Base-by-base conservation (phyloP, 2,888 invertebrate species). In the Linhomoeus sp. region DNA sequence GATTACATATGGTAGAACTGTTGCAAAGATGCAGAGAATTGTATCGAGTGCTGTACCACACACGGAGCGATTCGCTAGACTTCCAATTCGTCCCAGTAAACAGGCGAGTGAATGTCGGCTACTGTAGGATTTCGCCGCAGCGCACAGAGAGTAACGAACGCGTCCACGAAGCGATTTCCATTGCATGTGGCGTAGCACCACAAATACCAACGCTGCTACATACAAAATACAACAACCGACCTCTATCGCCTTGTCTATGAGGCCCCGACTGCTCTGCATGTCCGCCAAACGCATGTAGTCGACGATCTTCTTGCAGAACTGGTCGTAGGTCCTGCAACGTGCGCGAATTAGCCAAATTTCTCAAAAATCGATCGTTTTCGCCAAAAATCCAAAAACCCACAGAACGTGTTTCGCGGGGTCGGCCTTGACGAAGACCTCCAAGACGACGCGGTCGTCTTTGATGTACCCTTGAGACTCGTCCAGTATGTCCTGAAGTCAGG, bases 381-480 rank as follows among this genome's bases (percentile, higher is more conserved):
- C 72, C 53, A 29, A 63, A 12, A 29, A 37, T 20, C 5, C 2
- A n/a, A 35, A 2, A 5, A 50, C 60, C 53, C 53, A 71, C 71
- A 72, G 68, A 49, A 73, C 72, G 49, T 73, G 73, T 59, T 73
- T 73, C 19, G 74, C 72, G 20, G 72, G 69, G 57, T 74, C 74
- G 33, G 74, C 73, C 42, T 66, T 66, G 22, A 73, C 72, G 53
- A 67, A 66, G 24, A 77, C 78, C 68, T 90, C 87, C 45, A 92
- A 71, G 22, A 81, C 82, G 48, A 94, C 85, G 45, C 79, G 72
- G 66, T 92, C 90, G 66, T 94, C 86, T 67, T 68, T 66, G 38
- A 90, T 78, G 63, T 78, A 92, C 36, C 86, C 88, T 66, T 85
- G 88, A 45, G 85, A 82, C 1, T 81, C 77, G 66, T 94, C 88